Conservation (phyloP, 1,140 invertebrate genomes). For the Drosophila cardini region DNA sequence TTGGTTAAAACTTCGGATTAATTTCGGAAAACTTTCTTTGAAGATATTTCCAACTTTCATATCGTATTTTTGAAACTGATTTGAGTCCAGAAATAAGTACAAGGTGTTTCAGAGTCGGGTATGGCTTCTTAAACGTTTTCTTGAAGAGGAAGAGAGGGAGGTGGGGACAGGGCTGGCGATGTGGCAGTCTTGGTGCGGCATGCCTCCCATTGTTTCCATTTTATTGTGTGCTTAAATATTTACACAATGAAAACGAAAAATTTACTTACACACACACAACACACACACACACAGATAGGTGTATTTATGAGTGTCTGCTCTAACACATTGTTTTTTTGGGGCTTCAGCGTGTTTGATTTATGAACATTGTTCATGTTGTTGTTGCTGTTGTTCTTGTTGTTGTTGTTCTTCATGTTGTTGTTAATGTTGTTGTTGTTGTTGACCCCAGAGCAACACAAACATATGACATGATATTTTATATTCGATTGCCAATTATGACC, state of each 20-base stretch:
- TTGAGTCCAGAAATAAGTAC: too few species aligned
- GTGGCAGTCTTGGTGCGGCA: not conserved
- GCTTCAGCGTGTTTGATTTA: slow-evolving; percentile 67
- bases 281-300: slow-evolving; percentile 5
- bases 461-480: slow-evolving; percentile 70
- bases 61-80: too few species aligned
- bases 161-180: not conserved
- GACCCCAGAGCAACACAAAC: slow-evolving; percentile 38
- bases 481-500: slow-evolving; percentile 79
- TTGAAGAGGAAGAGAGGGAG: not conserved
- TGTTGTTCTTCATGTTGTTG: slow-evolving; percentile 7
- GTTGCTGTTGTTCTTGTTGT: slow-evolving; percentile 30
- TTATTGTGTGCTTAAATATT: slow-evolving; percentile 82
- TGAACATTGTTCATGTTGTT: slow-evolving; percentile 46
- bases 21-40: too few species aligned
- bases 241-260: slow-evolving; percentile 79
- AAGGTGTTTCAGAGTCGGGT: not conserved
- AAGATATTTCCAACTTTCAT: too few species aligned
- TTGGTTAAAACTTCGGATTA: too few species aligned
- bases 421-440: slow-evolving; percentile 35
- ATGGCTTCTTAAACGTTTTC: not conserved
- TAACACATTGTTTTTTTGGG: slow-evolving; percentile 50
- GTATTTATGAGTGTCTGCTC: slow-evolving; percentile 48
- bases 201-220: slow-evolving; percentile 57
- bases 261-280: slow-evolving; percentile 54